These are phyloP conservation scores for Kryptopterus vitreolus DNA, from an alignment of 2,797 vertebrate genomes.

Conservation along the genomic window DNA sequence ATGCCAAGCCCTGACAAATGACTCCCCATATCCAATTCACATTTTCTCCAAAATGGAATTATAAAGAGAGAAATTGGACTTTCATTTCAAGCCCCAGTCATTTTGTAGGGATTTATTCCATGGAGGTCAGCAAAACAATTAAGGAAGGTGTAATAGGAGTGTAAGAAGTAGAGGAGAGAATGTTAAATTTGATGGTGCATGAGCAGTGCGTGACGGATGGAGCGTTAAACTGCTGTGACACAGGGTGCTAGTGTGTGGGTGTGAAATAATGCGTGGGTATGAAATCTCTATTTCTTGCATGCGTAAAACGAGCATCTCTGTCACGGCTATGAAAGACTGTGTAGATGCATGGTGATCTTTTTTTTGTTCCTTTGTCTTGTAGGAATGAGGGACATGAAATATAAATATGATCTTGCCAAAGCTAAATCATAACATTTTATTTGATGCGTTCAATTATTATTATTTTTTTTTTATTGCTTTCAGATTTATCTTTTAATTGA, in stretches of 20 bases:
- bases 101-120: conserved; percentile 59
- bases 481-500: conserved; percentile 10
- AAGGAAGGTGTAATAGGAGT: conserved; percentile 62
- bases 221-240: conserved; percentile 53
- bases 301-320: conserved; percentile 22
- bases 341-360: not conserved
- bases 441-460: conserved; percentile 33
- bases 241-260: conserved; percentile 36
- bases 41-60: conserved; percentile 7
- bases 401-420: conserved; percentile 22
- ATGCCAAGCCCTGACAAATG: conserved; percentile 17
- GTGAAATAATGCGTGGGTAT: conserved; percentile 33
- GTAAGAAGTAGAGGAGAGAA: conserved; percentile 55
- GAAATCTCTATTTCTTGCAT: conserved; percentile 35
- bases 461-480: conserved; percentile 35
- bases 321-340: conserved; percentile 1
- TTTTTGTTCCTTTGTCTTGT: conserved; percentile 9
- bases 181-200: conserved; percentile 59
- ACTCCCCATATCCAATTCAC: conserved; percentile 20
- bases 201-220: conserved; percentile 48
- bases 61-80: conserved; percentile 46
- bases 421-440: conserved; percentile 28
- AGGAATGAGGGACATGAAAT: conserved; percentile 41
- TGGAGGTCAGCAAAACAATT: conserved; percentile 72
- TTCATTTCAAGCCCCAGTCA: conserved; percentile 66